Evolutionary conservation across 53 echinoderm and acorn worm species (phyloP).

Genomic region (Stichopus horrens): DNA sequence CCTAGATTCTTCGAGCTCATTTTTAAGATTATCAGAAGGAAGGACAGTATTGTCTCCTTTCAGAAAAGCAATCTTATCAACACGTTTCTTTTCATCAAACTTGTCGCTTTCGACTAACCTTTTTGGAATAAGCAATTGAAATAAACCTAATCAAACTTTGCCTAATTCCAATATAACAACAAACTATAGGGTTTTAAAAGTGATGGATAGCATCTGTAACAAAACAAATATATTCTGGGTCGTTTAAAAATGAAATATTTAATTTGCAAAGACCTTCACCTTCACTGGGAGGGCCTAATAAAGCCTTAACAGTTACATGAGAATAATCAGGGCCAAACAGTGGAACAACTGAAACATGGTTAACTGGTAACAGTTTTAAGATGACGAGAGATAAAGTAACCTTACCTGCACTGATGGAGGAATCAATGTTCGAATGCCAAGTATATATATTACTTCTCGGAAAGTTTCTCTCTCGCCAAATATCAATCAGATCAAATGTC

Average conservation of each 20-base stretch:
- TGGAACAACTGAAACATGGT: not conserved
- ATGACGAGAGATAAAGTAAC: not conserved
- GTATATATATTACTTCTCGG: not conserved
- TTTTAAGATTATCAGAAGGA: not conserved
- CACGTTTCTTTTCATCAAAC: not conserved
- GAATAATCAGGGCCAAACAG: slow-evolving; percentile 11
- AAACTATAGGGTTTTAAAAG: not conserved
- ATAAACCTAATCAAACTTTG: not conserved
- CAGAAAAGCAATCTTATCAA: not conserved
- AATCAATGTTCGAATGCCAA: slow-evolving; percentile 6
- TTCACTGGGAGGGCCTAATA: not conserved
- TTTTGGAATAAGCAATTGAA: not conserved
- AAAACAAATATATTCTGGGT: not conserved
- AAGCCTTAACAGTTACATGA: not conserved
- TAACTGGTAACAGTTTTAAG: not conserved
- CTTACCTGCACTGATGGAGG: not conserved
- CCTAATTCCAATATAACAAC: not conserved
- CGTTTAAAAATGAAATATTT: not conserved
- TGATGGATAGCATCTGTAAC: not conserved
- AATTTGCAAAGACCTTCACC: not conserved
- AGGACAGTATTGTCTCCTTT: not conserved
- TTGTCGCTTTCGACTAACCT: not conserved
- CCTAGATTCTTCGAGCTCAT: not conserved
- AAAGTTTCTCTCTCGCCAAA: not conserved
- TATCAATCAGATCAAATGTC: not conserved